These are phyloP conservation scores for Belgica antarctica DNA, from an alignment of 2,888 invertebrate genomes.

Conservation along the genomic window DNA sequence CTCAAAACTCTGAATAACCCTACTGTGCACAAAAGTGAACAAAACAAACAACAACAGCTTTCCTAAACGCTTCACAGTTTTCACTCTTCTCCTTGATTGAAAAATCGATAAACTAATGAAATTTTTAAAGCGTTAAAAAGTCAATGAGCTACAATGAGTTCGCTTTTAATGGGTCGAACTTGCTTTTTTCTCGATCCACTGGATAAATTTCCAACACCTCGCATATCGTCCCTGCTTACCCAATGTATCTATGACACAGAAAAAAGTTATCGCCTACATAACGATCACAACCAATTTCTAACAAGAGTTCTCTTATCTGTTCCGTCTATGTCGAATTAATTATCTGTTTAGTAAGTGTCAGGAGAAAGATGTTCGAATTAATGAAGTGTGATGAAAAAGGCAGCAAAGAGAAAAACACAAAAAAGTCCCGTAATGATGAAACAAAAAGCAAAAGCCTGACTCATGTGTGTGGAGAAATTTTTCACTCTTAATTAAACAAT, in stretches of 20 bases:
- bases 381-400: slow-evolving; percentile 42
- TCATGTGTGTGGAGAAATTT: background rate
- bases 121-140: slow-evolving; percentile 36
- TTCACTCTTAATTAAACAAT: slow-evolving; percentile 43
- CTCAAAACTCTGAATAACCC: slow-evolving; percentile 24
- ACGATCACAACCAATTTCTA: slow-evolving; percentile 29
- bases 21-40: slow-evolving; percentile 35
- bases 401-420: background rate
- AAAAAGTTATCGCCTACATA: slow-evolving; percentile 11
- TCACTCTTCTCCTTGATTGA: slow-evolving; percentile 37
- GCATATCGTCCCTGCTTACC: no score
- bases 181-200: background rate
- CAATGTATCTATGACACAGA: background rate
- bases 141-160: slow-evolving; percentile 12
- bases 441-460: background rate
- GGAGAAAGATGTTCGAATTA: slow-evolving; percentile 41
- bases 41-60: slow-evolving; percentile 24
- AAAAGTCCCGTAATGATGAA: slow-evolving; percentile 29
- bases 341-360: slow-evolving; percentile 42
- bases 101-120: slow-evolving; percentile 44
- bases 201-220: slow-evolving; percentile 29
- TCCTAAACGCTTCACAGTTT: slow-evolving; percentile 15
- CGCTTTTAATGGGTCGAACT: slow-evolving; percentile 19
- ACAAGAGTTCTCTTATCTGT: background rate
- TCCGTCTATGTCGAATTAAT: slow-evolving; percentile 35